phyloP scores from a whole-genome alignment of 1,140 invertebrate genomes.

The Zaprionus nigranus region DNA sequence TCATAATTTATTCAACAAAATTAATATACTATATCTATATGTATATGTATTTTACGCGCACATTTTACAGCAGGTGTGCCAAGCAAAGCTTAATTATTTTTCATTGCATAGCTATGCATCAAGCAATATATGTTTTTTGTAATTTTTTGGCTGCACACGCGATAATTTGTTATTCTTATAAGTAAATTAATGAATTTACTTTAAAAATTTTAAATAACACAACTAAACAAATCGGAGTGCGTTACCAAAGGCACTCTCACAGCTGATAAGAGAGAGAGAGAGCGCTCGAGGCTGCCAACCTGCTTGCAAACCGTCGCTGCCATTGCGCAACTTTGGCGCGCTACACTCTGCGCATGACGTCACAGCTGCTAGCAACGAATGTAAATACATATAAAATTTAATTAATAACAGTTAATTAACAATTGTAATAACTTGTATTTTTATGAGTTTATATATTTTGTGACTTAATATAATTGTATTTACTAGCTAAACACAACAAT shows the following conservation, averaged over 20 bases:
- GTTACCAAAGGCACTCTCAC: slow-evolving; percentile 40
- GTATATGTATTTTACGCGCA: slow-evolving; percentile 9
- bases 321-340: neutral
- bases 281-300: slow-evolving; percentile 31
- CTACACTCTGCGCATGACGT: slow-evolving; percentile 15
- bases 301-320: slow-evolving; percentile 7
- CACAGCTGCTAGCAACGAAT: neutral
- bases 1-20: slow-evolving; percentile 46
- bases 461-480: neutral
- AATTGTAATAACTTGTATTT: neutral
- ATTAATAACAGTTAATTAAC: neutral
- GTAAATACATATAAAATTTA: neutral
- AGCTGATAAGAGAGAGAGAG: slow-evolving; percentile 51
- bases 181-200: slow-evolving; percentile 9
- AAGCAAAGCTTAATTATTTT: neutral
- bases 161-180: neutral
- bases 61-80: neutral
- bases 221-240: slow-evolving; percentile 41
- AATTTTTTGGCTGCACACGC: neutral
- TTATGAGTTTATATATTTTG: neutral
- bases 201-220: slow-evolving; percentile 29
- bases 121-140: neutral
- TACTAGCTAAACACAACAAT: neutral
- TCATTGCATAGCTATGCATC: neutral
- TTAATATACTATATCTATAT: neutral